Evolutionary conservation across 2,797 vertebrate species (phyloP).

Genomic region (Hyperoplus immaculatus): DNA sequence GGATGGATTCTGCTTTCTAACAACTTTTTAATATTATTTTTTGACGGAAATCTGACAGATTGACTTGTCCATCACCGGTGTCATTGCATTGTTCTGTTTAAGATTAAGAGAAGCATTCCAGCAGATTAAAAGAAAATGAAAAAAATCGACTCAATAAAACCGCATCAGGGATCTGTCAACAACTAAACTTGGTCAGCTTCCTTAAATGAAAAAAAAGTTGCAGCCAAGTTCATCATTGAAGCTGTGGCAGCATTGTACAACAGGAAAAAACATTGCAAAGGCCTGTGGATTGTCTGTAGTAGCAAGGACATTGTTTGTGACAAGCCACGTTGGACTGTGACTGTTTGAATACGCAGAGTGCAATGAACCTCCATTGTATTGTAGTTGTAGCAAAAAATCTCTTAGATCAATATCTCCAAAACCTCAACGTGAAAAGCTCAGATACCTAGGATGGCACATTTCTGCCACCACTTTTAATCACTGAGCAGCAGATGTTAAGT

Average conservation of each 20-base stretch:
- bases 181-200: too few relatives aligned
- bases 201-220: background rate
- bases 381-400: background rate
- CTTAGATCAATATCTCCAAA: background rate
- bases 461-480: background rate
- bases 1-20: too few relatives aligned
- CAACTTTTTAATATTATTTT: too few relatives aligned
- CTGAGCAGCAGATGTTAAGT: conserved; percentile 6
- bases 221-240: background rate
- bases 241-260: background rate
- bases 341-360: background rate
- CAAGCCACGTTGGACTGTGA: background rate
- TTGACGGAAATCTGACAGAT: too few relatives aligned
- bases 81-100: too few relatives aligned
- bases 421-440: background rate
- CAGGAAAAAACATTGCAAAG: background rate
- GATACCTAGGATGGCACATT: background rate
- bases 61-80: too few relatives aligned
- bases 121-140: too few relatives aligned
- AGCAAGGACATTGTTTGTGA: background rate
- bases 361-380: background rate
- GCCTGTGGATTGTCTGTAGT: too few relatives aligned
- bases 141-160: too few relatives aligned
- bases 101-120: too few relatives aligned
- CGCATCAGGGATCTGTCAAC: too few relatives aligned